Conservation (phyloP, 2,113 vertebrate genomes). For the Mormyrus iriodes region DNA sequence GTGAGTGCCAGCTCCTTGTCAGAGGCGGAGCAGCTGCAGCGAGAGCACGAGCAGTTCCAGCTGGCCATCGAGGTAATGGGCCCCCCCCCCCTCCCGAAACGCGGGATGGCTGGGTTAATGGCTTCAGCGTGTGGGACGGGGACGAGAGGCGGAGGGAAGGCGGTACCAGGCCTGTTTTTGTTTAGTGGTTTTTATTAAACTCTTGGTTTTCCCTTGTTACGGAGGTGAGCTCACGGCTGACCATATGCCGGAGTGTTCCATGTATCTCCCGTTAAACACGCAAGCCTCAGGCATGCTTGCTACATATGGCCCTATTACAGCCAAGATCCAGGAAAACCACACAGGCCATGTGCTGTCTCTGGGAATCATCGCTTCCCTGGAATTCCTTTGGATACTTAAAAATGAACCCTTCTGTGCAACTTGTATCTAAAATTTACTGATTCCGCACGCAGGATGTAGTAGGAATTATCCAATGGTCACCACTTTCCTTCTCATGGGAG, state of each 20-base stretch:
- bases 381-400: constrained; percentile 21
- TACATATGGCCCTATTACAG: neutral
- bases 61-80: constrained; percentile 79
- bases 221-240: neutral
- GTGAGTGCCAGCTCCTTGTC: constrained; percentile 95
- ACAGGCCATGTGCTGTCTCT: neutral
- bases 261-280: neutral
- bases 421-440: constrained; percentile 30
- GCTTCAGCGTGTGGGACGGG: constrained; percentile 14
- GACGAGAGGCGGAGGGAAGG: neutral
- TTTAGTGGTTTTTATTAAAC: constrained; percentile 18
- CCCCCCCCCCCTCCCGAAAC: neutral
- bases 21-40: constrained; percentile 93
- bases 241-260: neutral
- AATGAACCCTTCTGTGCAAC: constrained; percentile 21
- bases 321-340: neutral
- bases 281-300: neutral
- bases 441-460: constrained; percentile 27
- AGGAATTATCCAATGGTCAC: constrained; percentile 18
- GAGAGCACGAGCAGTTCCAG: constrained; percentile 96
- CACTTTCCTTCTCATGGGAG: constrained; percentile 7
- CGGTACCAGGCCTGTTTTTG: constrained; percentile 18
- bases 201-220: neutral
- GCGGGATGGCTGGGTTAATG: constrained; percentile 10
- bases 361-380: constrained; percentile 25